These are phyloP conservation scores for Thunnus maccoyii DNA, from an alignment of 2,113 vertebrate genomes.

Conservation along the genomic window DNA sequence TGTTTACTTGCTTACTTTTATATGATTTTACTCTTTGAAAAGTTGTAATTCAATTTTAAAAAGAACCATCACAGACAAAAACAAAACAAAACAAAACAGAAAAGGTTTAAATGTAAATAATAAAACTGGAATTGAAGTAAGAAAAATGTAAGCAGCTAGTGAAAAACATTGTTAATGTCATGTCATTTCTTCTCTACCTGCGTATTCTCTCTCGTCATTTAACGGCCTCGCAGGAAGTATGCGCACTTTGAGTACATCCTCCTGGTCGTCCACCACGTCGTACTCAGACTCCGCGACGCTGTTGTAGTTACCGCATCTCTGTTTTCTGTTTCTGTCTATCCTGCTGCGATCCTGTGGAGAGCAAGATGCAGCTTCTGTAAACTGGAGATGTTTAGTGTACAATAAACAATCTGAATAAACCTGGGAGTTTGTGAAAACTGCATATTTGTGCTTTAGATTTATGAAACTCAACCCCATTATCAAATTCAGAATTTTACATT, in stretches of 20 bases:
- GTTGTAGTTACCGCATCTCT: not conserved
- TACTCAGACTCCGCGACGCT: conserved; percentile 53
- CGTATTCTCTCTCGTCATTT: conserved; percentile 63
- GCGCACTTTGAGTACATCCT: conserved; percentile 32
- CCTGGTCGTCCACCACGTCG: conserved; percentile 65
- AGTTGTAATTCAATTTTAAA: not conserved
- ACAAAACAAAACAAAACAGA: not conserved
- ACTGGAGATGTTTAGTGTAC: rapidly evolving
- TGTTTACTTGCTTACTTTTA: not conserved
- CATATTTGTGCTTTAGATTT: not conserved
- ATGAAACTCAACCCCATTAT: not conserved
- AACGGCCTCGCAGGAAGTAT: conserved; percentile 69
- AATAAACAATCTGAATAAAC: not conserved
- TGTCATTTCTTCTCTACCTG: conserved; percentile 65
- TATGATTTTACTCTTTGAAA: not conserved
- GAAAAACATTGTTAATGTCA: not conserved
- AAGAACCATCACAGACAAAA: not conserved
- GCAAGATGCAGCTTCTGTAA: not conserved
- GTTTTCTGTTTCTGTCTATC: conserved; percentile 35
- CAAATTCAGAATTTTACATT: too few species aligned
- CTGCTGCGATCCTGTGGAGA: conserved; percentile 67
- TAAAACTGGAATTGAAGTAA: not conserved
- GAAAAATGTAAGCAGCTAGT: not conserved
- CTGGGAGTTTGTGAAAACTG: not conserved
- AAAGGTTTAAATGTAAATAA: not conserved